phyloP scores from a whole-genome alignment of 2,888 invertebrate genomes.

The Chorisops tibialis region DNA sequence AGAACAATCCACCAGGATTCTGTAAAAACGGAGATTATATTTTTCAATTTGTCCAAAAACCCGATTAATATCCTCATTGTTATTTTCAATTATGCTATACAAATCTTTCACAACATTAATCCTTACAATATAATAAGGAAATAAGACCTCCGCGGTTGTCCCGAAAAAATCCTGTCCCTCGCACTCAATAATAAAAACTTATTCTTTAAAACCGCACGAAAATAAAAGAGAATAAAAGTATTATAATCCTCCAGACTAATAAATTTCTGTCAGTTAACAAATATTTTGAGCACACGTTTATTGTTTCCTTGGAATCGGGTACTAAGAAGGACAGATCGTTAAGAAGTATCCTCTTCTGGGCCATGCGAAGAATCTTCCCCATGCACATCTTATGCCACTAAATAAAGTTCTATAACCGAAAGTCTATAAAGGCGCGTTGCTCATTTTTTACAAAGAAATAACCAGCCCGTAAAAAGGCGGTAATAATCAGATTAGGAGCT shows the following conservation, averaged over 20 bases:
- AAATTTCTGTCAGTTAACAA: constrained; percentile 38
- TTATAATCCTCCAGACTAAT: constrained; percentile 36
- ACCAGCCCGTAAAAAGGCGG: constrained; percentile 31
- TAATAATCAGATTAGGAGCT: constrained; percentile 37
- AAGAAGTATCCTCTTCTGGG: background rate
- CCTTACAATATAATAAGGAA: no score
- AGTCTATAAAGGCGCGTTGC: constrained; percentile 13
- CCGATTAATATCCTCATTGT: no score
- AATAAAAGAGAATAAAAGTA: constrained; percentile 13
- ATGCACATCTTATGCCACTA: constrained; percentile 6
- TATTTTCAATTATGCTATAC: no score
- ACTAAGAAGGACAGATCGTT: background rate
- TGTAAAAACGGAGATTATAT: no score
- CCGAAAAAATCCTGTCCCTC: no score
- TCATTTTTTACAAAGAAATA: constrained; percentile 21
- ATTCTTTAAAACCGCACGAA: no score
- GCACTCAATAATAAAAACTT: no score
- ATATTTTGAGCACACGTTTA: constrained; percentile 38
- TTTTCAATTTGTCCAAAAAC: no score
- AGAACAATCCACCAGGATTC: no score
- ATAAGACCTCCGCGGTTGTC: no score
- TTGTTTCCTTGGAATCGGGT: constrained; percentile 35
- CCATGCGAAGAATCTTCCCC: background rate
- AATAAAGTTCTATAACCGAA: constrained; percentile 13
- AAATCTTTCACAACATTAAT: no score